Conservation (phyloP, 2,113 vertebrate species). For the Amazona vittata region DNA sequence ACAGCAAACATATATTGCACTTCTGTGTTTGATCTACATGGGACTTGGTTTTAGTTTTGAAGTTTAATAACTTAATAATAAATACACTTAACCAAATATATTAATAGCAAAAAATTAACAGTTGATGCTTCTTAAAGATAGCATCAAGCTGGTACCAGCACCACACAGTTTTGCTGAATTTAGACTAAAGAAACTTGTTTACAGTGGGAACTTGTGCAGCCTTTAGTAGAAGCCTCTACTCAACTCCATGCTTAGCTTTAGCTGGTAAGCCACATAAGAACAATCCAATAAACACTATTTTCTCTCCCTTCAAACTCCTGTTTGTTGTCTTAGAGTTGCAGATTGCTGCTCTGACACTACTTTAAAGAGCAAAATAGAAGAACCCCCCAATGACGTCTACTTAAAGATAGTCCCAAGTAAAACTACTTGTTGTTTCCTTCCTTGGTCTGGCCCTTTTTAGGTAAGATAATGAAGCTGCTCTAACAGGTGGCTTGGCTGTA, state of each 20-base stretch:
- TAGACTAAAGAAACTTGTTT: background rate
- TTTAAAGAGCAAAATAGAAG: background rate
- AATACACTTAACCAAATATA: background rate
- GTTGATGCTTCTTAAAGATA: background rate
- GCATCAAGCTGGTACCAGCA: background rate
- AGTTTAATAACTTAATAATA: background rate
- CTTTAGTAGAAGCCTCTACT: background rate
- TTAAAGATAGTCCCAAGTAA: background rate
- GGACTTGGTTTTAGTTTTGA: slow-evolving; percentile 2
- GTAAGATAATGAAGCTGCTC: background rate
- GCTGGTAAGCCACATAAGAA: background rate
- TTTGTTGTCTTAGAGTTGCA: background rate
- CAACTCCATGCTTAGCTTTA: background rate
- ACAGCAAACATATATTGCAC: background rate
- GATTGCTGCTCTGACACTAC: background rate
- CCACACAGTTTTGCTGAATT: background rate
- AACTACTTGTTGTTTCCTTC: background rate
- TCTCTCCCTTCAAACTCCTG: background rate
- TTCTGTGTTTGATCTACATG: background rate
- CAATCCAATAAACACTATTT: background rate
- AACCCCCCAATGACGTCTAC: background rate
- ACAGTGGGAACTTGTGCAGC: background rate
- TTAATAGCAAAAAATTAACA: background rate
- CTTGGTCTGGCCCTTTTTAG: background rate
- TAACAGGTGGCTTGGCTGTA: background rate